These are phyloP conservation scores for Nemopilema nomurai DNA, from an alignment of 30 jellyfish, hydroid and myxozoan species.

Conservation along the genomic window DNA sequence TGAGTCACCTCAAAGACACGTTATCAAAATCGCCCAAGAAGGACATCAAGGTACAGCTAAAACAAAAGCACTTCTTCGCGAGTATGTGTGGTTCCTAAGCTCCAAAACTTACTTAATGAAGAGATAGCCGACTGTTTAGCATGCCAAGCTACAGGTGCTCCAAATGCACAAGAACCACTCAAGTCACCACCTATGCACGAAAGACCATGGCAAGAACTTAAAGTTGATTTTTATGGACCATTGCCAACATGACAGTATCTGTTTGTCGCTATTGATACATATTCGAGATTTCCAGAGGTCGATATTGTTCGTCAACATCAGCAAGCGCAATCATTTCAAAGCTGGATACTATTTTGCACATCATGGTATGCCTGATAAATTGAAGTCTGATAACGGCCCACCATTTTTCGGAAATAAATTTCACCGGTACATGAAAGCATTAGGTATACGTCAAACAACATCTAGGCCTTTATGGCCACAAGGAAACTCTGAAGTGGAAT, in stretches of 20 bases:
- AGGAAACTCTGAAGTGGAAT: slow-evolving; percentile 48
- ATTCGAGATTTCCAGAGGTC: slow-evolving; percentile 38
- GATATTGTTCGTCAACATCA: slow-evolving; percentile 21
- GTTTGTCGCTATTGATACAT: slow-evolving; percentile 31
- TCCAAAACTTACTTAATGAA: slow-evolving; percentile 27
- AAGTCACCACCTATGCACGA: slow-evolving; percentile 21
- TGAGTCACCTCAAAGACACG: slow-evolving; percentile 43
- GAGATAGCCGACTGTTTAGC: slow-evolving; percentile 27
- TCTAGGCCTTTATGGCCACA: slow-evolving; percentile 49
- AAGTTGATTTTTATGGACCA: slow-evolving; percentile 38
- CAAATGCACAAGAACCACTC: slow-evolving; percentile 42
- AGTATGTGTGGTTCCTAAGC: slow-evolving; percentile 51
- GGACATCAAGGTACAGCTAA: slow-evolving; percentile 47
- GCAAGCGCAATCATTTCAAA: slow-evolving; percentile 31
- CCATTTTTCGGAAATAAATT: slow-evolving; percentile 34
- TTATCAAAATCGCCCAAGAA: slow-evolving; percentile 38
- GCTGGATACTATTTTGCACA: slow-evolving; percentile 33
- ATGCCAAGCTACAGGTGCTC: slow-evolving; percentile 23
- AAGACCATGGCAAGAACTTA: slow-evolving; percentile 33
- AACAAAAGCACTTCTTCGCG: slow-evolving; percentile 43
- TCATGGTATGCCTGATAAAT: slow-evolving; percentile 36
- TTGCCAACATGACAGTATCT: slow-evolving; percentile 13
- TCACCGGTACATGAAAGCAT: not conserved
- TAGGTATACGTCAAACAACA: slow-evolving; percentile 32
- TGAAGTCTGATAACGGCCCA: slow-evolving; percentile 61